Conservation (phyloP, 2,113 vertebrate species). For the Perognathus longimembris region DNA sequence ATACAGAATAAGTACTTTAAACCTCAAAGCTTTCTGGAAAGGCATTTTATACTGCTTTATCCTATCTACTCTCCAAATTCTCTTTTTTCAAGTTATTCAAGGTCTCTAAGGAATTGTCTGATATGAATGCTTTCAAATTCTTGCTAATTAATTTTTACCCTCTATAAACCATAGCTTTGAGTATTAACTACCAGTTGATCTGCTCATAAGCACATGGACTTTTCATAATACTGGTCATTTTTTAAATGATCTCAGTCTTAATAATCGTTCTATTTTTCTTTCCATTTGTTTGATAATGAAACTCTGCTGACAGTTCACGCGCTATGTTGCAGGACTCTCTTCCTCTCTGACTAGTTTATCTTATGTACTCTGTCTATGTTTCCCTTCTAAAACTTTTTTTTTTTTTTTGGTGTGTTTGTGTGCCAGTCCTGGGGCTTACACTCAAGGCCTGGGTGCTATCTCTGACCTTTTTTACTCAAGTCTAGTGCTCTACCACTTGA, state of each 20-base stretch:
- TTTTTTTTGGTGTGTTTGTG: too few species aligned
- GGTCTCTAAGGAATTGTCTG: neutral
- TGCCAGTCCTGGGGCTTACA: too few species aligned
- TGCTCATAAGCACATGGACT: neutral
- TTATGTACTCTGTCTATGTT: neutral
- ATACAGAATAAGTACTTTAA: neutral
- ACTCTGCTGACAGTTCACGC: neutral
- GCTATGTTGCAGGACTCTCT: neutral
- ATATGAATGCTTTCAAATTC: neutral
- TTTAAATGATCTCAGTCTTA: neutral
- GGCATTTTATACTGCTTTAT: neutral
- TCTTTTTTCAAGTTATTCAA: neutral
- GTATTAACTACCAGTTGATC: neutral
- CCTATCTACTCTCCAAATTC: neutral
- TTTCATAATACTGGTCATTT: neutral
- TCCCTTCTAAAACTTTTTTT: neutral
- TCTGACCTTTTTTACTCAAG: too few species aligned
- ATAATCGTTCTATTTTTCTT: neutral
- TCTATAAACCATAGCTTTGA: neutral
- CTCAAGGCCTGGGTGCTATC: too few species aligned
- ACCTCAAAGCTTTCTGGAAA: neutral
- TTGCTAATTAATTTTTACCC: neutral
- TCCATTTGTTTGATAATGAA: neutral
- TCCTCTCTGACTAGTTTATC: neutral
- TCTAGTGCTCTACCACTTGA: too few species aligned